Evolutionary conservation across 2,797 vertebrate genomes (phyloP), one percentile per base, ranked within the genome.

Genomic region (Enteromius radiatus): DNA sequence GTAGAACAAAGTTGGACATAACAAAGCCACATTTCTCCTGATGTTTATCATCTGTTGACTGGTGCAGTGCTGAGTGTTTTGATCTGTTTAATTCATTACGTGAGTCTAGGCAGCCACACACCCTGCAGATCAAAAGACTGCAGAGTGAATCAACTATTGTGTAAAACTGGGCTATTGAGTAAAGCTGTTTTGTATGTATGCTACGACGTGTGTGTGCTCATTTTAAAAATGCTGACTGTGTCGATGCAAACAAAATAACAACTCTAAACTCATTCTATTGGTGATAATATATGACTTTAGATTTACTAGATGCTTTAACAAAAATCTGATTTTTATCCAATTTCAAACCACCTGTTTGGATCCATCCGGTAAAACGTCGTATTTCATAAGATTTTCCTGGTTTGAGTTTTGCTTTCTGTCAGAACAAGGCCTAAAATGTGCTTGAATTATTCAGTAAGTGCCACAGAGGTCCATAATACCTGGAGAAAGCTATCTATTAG

Each of bases 1-100:
- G 84, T 26, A 76, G 82, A 85, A 85, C 78, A 85, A 82, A 87
- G 56, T 70, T 68, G 21, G 59, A 63, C 26, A 67, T 6, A 47
- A 82, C 54, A 45, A 83, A 65, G 74, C 38, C 80, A 69, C 71
- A 78, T 59, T 71, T 75, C 76, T 61, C 21, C 63, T 76, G 59
- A 84, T 80, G 69, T 86, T 75, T 70, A 84, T 76, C 79, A 84
- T 74, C 79, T 45, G 49, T 83, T 86, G 86, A 68, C 77, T 87
- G 84, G 31, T 77, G 83, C 79, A 80, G 31, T 81, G 83, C 82
- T 81, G 70, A 43, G 47, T 23, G 21, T 70, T 83, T 83, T 63
- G 47, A 87, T 84, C 59, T 85, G 81, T 67, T 81, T 81, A 45
- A 82, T 84, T 89, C 79, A 81, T 86, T 81, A 75, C 23, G 17